Evolutionary conservation across 2,113 vertebrate genomes (phyloP), one percentile per base, ranked within the genome.

Genomic region (Passer montanus): DNA sequence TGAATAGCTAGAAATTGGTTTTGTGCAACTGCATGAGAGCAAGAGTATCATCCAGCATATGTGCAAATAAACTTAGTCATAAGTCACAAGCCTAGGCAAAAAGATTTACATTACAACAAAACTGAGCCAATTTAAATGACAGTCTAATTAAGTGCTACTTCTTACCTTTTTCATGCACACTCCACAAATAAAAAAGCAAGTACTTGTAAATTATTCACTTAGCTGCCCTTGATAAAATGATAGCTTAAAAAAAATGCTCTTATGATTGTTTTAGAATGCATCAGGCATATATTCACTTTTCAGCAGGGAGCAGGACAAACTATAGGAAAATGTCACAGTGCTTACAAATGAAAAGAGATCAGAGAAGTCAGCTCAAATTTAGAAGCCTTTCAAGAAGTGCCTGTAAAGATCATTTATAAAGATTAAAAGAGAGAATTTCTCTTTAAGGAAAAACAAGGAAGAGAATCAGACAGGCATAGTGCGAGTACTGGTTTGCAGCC

Each of bases 201-300:
- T 82, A 79, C 49, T 85, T 82, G 49, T 90, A 89, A 95, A 87
- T 91, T 95, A 97, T 83, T 93, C 62, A 88, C 79, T 93, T 82
- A 69, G 53, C 27, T 91, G 58, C 37, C 56, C 78, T 83, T 93
- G 62, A 85, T 83, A 87, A 82, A 85, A 56, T 31, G 56, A 79
- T 84, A 76, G 46, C 78, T 91, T 8, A 89, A 95, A 82, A 21
- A 75, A 84, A 44, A 49, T 87, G 39, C 31, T 84, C 35, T 72
- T 87, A 21, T 31, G 28, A 55, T 85, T 79, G 44, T 62, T 96
- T 93, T 75, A 60, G 55, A 55, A 80, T 67, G 68, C 43, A 67
- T 74, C 88, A 80, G 55, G 59, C 74, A 62, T 39, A 62, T 80
- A 87, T 39, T 62, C 22, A 49, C 31, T 79, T 89, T 94, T 85